These are phyloP conservation scores for Rhynchotus rufescens DNA, from an alignment of 2,797 vertebrate species.

Conservation along the genomic window DNA sequence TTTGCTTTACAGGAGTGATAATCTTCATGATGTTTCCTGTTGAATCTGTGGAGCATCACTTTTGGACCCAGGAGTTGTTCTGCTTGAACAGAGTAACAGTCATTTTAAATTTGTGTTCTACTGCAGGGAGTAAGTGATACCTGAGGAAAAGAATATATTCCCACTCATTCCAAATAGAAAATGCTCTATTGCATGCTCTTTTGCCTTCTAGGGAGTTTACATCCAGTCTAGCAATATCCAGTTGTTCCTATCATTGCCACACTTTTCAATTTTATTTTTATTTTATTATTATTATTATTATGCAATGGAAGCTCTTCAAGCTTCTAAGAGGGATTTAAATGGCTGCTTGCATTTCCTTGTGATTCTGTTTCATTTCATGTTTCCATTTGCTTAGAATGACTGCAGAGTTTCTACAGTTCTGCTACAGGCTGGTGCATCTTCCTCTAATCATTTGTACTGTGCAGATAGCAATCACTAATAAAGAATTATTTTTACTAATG, in stretches of 20 bases:
- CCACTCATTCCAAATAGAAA: background rate
- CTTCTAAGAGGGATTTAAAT: background rate
- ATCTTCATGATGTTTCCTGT: background rate
- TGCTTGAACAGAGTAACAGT: background rate
- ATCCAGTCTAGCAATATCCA: background rate
- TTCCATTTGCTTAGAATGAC: background rate
- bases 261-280: background rate
- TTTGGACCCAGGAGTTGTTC: background rate
- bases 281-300: background rate
- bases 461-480: background rate
- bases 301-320: background rate
- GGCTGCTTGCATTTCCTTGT: background rate
- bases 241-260: background rate
- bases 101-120: background rate
- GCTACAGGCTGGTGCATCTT: background rate
- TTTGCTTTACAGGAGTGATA: background rate
- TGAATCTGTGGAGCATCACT: background rate
- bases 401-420: background rate
- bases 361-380: background rate
- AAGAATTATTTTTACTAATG: background rate
- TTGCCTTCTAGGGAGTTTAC: background rate
- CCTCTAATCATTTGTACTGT: background rate
- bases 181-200: background rate
- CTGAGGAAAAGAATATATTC: background rate
- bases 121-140: background rate